Evolutionary conservation across 37 sponge, comb jelly and placozoan genomes (phyloP), one percentile per base, ranked within the genome.

Genomic region (Crambe crambe): DNA sequence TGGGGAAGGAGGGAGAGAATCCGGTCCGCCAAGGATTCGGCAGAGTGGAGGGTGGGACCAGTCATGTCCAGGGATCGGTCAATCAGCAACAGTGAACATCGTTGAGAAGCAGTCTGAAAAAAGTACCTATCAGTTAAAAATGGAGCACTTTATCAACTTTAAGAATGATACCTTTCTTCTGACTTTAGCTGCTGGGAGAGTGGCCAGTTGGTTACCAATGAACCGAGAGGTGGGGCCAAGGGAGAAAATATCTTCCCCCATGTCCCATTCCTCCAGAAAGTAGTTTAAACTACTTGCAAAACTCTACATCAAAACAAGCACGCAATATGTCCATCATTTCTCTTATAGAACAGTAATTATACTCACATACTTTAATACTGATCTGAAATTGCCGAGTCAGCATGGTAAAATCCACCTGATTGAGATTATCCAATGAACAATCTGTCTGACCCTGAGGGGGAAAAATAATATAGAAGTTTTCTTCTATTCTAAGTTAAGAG

Each of bases 1-100:
- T 42, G 84, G 26, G 89, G 84, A 23, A 91, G 70, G 20, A 80
- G 61, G 3, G 69, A 79, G 72, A 82, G 70, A 17, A 91, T 73
- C 35, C 51, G 44, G 40, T 87, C 88, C 0, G 76, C 84, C 40
- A 91, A 57, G 6, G 80, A 69, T 37, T 91, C 89, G 20, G 58
- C 27, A 23, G 75, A 41, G 38, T 87, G 89, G 22, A 59, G 34
- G 58, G 77, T 25, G 35, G 74, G 56, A 25, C 84, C 67, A 32
- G 85, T 40, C n/a, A 91, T 63, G 54, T 91, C 92, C 29, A 91
- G 84, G 35, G 89, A 70, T 32, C 92, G 68, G 56, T 91, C 92
- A 21, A 91, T 75, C 0, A 91, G 42, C 22, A 91, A 44, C 8
- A 91, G 71, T n/a, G 92, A 91, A 23, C 78, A 64, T 18, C 58